phyloP scores from a whole-genome alignment of 2,797 vertebrate species.

The Melopsittacus undulatus region DNA sequence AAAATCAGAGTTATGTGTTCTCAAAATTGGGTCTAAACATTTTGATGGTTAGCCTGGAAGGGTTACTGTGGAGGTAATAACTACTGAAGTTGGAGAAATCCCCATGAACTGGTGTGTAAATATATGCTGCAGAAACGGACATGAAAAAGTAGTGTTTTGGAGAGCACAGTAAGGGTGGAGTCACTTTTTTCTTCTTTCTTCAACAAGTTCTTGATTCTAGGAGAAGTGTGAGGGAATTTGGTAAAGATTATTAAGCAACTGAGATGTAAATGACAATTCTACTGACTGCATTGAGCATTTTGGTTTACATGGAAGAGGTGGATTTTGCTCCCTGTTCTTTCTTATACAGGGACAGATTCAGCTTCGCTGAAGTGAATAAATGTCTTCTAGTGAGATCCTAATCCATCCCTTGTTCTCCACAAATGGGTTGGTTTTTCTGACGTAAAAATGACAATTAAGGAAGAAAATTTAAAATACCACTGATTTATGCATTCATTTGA shows the following conservation, averaged over 20 bases:
- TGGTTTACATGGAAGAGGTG: neutral
- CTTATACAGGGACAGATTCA: neutral
- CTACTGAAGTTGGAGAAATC: neutral
- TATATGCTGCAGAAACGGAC: neutral
- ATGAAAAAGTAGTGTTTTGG: neutral
- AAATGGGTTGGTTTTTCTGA: neutral
- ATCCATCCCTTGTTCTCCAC: neutral
- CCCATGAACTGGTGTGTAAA: neutral
- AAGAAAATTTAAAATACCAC: neutral
- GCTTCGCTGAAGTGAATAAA: neutral
- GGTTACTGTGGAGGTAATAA: neutral
- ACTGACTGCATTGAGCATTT: neutral
- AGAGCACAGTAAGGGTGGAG: neutral
- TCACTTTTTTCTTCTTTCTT: neutral
- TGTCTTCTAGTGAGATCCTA: neutral
- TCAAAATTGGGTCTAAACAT: neutral
- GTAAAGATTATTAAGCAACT: neutral
- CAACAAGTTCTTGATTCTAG: neutral
- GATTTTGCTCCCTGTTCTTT: neutral
- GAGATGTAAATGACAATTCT: neutral
- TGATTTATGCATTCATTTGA: neutral
- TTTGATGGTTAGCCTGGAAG: neutral
- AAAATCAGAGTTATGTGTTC: neutral
- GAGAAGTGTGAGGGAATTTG: neutral
- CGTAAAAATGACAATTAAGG: neutral